Evolutionary conservation across 2,888 invertebrate genomes (phyloP).

Genomic region (Aproaerema taeniolella): DNA sequence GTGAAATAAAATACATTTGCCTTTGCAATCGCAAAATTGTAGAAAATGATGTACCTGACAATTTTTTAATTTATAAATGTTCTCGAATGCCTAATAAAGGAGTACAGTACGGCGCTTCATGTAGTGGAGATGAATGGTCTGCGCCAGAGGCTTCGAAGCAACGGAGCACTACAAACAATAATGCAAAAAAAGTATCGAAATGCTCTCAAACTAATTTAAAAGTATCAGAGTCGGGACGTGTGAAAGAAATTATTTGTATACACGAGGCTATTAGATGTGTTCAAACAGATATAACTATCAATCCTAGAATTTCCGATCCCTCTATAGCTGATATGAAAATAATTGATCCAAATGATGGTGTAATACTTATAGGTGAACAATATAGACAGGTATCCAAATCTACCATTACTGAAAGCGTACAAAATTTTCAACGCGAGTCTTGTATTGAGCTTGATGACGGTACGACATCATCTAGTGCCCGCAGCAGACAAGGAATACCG

Average conservation of each 20-base stretch:
- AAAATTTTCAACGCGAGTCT: too few relatives aligned
- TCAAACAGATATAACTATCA: conserved; percentile 65
- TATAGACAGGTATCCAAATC: conserved; percentile 27
- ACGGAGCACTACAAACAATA: too few relatives aligned
- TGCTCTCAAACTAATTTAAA: conserved; percentile 55
- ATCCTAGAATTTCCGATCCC: conserved; percentile 60
- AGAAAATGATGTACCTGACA: conserved; percentile 35
- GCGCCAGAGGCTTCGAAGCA: conserved; percentile 20
- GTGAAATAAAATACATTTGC: conserved; percentile 52
- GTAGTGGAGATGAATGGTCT: conserved; percentile 12
- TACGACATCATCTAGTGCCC: too few relatives aligned
- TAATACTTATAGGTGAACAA: conserved; percentile 40
- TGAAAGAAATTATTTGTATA: conserved; percentile 21
- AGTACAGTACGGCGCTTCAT: conserved; percentile 32
- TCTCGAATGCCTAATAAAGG: conserved; percentile 37
- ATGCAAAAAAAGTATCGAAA: conserved; percentile 34
- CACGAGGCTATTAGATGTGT: conserved; percentile 50
- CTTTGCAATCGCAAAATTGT: conserved; percentile 39
- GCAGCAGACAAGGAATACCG: too few relatives aligned
- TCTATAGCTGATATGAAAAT: conserved; percentile 53
- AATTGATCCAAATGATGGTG: conserved; percentile 39
- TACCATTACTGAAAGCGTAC: too few relatives aligned
- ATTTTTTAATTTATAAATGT: conserved; percentile 53
- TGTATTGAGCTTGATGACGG: too few relatives aligned
- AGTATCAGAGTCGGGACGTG: too few relatives aligned